Base-by-base conservation (phyloP, 1,140 invertebrate species). In the Potamilus streckersoni region DNA sequence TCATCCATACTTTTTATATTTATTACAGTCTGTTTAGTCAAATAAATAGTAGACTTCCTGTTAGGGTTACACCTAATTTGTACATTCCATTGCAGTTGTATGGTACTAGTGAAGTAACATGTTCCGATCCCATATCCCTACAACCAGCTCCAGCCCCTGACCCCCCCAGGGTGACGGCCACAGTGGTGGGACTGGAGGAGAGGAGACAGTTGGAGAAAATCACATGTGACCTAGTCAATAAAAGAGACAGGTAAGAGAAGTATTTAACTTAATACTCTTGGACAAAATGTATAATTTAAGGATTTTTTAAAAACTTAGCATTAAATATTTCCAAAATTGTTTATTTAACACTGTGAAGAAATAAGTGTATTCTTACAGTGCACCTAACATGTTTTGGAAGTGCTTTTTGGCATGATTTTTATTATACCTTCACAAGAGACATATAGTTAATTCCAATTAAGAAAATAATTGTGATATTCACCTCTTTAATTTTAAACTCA, bases 171-270 rank as follows among this genome's bases (percentile, higher is more conserved):
- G 86, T 90, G n/a, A 84, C 83, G 16, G 84, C 88, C 13, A 87
- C 86, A 2, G 83, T 90, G 6, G 81, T 87, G 11, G 89, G 89
- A 3, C 76, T 90, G 65, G 87, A 90, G 65, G 87, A 89, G 74
- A 69, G 89, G 31, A 76, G 86, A 79, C 83, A 86, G 67, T 67
- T 90, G n/a, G 89, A 90, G 79, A 88, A 84, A 73, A 79, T 89
- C 12, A 85, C 88, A 65, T 85, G 83, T 85, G 86, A 88, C 72
- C 85, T 90, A 68, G 83, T 88, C 78, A 90, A 90, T 79, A 87
- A 87, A 61, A 78, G 89, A 59, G 89, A 90, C 75, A 86, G 85
- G 84, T 87, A 76, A 68, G 69, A 62, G 60, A n/a, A 49, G 17
- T 67, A 56, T 55, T 19, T 13, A 19, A 60, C 60, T 57, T 56